Base-by-base conservation (phyloP, 2,888 invertebrate species). In the Troides aeacus region DNA sequence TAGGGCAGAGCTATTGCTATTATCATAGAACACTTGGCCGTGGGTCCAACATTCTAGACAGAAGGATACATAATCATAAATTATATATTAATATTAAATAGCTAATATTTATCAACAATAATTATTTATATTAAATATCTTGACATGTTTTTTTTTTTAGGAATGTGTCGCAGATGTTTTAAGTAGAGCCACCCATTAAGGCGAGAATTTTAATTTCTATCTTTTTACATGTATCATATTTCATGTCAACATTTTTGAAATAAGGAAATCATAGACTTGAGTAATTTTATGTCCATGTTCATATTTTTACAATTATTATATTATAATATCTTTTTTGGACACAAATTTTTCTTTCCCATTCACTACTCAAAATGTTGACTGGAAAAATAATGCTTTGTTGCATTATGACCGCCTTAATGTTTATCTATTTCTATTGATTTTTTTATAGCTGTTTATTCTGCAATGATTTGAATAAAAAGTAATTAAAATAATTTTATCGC, bases 401-500 rank as follows among this genome's bases (percentile, higher is more conserved):
- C 42, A 10, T 42, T 46, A 46, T 46, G 46, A 3, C 46, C 15
- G 46, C 1, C 10, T 10, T 39, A 7, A 7, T 39, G 10, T 46
- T 15, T 46, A 46, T 46, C 1, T 46, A 15, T 46, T 46, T 46
- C 12, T 12, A 46, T 46, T 4, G 15, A 15, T 12, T 42, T 46
- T 46, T 46, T 46, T 46, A 15, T 1, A 1, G 2, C 15, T 46
- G 46, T 46, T 12, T 15, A 46, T 15, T 15, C 4, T 46, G 4
- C 1, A 46, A 46, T 15, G 0, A 15, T 46, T 42, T 42, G 0
- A 15, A 46, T 46, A 46, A 0, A 12, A 12, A 46, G 3, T 46
- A 46, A 15, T 15, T 46, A 46, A 46, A 46, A 46, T 46, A 15
- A 46, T 7, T 53, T 53, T 23, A 57, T 65, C 57, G 69, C 63